Base-by-base conservation (phyloP, 2,797 vertebrate species). In the Rhinatrema bivittatum region DNA sequence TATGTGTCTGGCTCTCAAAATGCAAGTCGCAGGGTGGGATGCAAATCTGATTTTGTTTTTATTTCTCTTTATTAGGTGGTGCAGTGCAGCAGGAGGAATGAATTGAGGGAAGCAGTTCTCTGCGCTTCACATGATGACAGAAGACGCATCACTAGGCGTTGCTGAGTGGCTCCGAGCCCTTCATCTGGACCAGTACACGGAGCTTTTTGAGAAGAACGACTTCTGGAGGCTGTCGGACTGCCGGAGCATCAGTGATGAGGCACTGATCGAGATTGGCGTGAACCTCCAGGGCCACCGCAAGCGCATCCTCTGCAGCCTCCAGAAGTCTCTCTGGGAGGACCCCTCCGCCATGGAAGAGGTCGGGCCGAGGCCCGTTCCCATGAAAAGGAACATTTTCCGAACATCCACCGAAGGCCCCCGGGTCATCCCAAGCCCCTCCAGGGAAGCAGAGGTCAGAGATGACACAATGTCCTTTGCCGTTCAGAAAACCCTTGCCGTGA, bases 251-350 rank as follows among this genome's bases (percentile, higher is more conserved):
- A 86, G 76, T 0, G 56, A 78, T 0, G 66, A 81, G 17, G 68
- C 46, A 5, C 74, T 97, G 19, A 68, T 85, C 35, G 59, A 1
- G 18, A 83, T 95, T 21, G 93, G 93, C 1, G 71, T 96, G 45
- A 45, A 56, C 2, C 76, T 91, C 34, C 87, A 93, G 0, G 93
- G 94, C 2, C 93, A 98, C 52, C 87, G 80, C 38, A 87, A 84
- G 35, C 92, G 94, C 28, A 89, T 98, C 45, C 68, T 98, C n/a
- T 75, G 88, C 2, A 93, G 86, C 5, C 54, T 98, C 19, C 83
- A 60, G 9, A 84, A 76, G 36, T 65, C 82, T 8, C 27, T 74
- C 0, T 8, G 69, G 0, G 64, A 57, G 19, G 35, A 25, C 14
- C 39, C 39, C 0, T 20, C 50, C 2, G 51, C 13, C 24, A 36